A percentile compares a stretch with the other conserved stretches of the same genome.
These are phyloP conservation scores for Suricata suricatta DNA, from an alignment of 2,113 vertebrate genomes.

Conservation along the genomic window DNA sequence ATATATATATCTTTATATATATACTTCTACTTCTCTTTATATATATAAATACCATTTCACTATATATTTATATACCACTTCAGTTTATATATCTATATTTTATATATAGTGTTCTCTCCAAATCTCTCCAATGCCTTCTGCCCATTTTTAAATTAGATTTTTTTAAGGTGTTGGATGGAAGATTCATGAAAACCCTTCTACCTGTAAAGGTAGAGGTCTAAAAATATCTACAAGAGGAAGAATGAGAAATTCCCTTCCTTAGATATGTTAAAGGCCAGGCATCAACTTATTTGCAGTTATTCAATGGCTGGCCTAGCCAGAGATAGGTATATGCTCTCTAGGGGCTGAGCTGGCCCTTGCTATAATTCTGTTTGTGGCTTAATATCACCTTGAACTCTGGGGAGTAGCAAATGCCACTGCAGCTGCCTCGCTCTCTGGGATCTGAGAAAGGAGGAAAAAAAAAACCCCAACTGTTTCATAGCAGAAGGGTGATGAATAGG, in stretches of 20 bases:
- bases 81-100: neutral
- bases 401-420: neutral
- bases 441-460: neutral
- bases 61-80: too few relatives aligned
- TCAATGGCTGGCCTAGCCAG: neutral
- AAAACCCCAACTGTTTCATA: neutral
- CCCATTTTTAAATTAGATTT: neutral
- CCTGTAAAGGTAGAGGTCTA: neutral
- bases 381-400: slow-evolving; percentile 50
- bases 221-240: slow-evolving; percentile 8
- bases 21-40: neutral
- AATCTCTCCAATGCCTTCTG: neutral
- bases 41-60: too few relatives aligned
- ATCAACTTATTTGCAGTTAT: neutral
- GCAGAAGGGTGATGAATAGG: slow-evolving; percentile 57
- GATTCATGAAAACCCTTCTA: neutral
- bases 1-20: neutral
- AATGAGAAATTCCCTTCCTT: neutral
- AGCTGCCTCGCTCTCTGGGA: slow-evolving; percentile 11
- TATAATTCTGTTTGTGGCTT: slow-evolving; percentile 21
- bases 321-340: neutral
- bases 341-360: neutral
- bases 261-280: neutral
- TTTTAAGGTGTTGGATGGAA: neutral
- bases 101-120: neutral